Base-by-base conservation (phyloP, 2,113 vertebrate species). In the Loxodonta africana region DNA sequence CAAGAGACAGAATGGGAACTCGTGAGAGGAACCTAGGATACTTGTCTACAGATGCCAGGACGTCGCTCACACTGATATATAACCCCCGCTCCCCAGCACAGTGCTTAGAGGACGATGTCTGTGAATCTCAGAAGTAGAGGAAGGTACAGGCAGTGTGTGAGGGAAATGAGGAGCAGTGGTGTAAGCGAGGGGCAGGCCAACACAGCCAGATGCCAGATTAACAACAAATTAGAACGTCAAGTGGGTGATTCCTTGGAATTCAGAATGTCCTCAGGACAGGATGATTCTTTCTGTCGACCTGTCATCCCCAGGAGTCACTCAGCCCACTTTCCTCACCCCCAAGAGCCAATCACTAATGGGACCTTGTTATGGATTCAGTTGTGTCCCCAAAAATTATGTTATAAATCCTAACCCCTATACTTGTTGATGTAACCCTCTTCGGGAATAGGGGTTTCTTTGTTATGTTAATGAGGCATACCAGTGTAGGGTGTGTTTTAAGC, bases 11-110 rank as follows among this genome's bases (percentile, higher is more conserved):
- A 46, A 46, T 15, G 9, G 18, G 67, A 4, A 37, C 80, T 41
- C 17, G 9, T 37, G 67, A 71, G 44, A 77, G 69, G n/a, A 33
- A 5, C 6, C 0, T 0, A 8, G 60, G 57, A 6, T 0, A 26
- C 33, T 60, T 46, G 18, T 86, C 44, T 62, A 9, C 8, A 26
- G 87, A 69, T 25, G 25, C 73, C 80, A 86, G 80, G 60, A 63
- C 25, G n/a, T 14, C 44, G 65, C 48, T 25, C 41, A 20, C 0
- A 17, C 76, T 20, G 46, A 83, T 3, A 69, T 10, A n/a, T 4
- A 20, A 37, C 60, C 53, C 48, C 33, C 76, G 6, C n/a, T 78
- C 67, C n/a, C 37, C 2, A 0, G 90, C 37, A 37, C 37, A 18
- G 3, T 46, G 65, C 26, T 2, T 46, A 26, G 46, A 23, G 60